These are phyloP conservation scores for Drosophila repleta DNA, from an alignment of 1,140 invertebrate species.

Conservation along the genomic window DNA sequence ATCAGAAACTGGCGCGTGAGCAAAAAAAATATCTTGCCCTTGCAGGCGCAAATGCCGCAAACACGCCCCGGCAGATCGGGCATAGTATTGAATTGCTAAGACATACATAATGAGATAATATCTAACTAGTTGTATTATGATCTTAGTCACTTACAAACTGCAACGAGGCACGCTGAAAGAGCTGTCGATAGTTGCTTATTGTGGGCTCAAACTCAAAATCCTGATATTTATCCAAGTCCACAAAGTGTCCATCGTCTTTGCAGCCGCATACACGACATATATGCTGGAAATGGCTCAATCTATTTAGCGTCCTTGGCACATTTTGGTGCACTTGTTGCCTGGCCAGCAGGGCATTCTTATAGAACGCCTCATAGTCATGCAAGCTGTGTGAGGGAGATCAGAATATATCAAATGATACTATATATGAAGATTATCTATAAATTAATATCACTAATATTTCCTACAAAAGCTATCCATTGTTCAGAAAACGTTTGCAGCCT, in stretches of 20 bases:
- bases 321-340: neutral
- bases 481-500: no score
- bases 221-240: slow-evolving; percentile 25
- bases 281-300: slow-evolving; percentile 2
- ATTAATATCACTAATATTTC: no score
- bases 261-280: slow-evolving; percentile 31
- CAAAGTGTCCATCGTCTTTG: slow-evolving; percentile 19
- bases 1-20: slow-evolving; percentile 38
- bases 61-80: slow-evolving; percentile 33
- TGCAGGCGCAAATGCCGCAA: slow-evolving; percentile 24
- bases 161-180: slow-evolving; percentile 37
- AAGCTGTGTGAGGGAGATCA: slow-evolving; percentile 1
- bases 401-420: no score
- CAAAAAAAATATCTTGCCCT: slow-evolving; percentile 31
- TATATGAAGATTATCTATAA: no score
- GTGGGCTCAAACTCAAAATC: slow-evolving; percentile 40
- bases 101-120: neutral
- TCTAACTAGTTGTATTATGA: no score
- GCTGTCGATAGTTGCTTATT: slow-evolving; percentile 25
- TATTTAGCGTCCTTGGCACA: neutral
- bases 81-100: slow-evolving; percentile 40
- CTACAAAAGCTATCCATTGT: no score
- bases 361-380: slow-evolving; percentile 18
- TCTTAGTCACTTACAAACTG: slow-evolving; percentile 29
- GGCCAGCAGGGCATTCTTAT: slow-evolving; percentile 3